Percentiles rank a stretch among this genome's conserved stretches.
phyloP scores from a whole-genome alignment of 2,888 invertebrate species.

The Cybosia mesomella region DNA sequence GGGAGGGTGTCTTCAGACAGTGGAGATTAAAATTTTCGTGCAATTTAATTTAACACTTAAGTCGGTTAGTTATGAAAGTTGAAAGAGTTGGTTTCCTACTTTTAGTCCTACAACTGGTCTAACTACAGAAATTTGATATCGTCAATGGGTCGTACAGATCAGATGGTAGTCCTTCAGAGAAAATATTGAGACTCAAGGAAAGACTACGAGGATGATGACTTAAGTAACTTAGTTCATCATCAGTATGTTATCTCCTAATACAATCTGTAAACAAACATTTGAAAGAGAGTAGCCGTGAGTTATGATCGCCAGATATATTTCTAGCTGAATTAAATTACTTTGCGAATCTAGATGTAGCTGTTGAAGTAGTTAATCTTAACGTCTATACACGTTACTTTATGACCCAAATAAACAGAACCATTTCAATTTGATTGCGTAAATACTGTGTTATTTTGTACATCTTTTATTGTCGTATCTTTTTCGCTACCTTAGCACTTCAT shows the following conservation, averaged over 20 bases:
- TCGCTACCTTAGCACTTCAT: no score
- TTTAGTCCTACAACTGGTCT: no score
- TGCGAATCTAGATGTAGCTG: slow-evolving; percentile 16
- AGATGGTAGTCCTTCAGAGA: no score
- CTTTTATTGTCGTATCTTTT: neutral
- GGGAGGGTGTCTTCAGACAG: neutral
- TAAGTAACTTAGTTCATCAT: neutral
- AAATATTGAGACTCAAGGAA: no score
- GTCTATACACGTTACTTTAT: slow-evolving; percentile 11
- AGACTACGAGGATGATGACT: no score
- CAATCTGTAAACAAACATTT: neutral
- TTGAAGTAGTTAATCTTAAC: slow-evolving; percentile 13
- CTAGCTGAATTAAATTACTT: neutral
- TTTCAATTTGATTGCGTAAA: neutral
- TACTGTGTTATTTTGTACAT: neutral
- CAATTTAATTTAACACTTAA: neutral
- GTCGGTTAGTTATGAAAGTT: neutral
- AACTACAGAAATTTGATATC: no score
- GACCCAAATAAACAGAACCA: neutral
- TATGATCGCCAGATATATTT: neutral
- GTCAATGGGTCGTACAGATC: no score
- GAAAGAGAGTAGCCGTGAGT: neutral
- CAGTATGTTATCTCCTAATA: neutral
- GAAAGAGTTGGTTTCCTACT: no score
- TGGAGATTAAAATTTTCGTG: neutral